Base-by-base conservation (phyloP, 2,113 vertebrate genomes). In the Mustela nigripes region DNA sequence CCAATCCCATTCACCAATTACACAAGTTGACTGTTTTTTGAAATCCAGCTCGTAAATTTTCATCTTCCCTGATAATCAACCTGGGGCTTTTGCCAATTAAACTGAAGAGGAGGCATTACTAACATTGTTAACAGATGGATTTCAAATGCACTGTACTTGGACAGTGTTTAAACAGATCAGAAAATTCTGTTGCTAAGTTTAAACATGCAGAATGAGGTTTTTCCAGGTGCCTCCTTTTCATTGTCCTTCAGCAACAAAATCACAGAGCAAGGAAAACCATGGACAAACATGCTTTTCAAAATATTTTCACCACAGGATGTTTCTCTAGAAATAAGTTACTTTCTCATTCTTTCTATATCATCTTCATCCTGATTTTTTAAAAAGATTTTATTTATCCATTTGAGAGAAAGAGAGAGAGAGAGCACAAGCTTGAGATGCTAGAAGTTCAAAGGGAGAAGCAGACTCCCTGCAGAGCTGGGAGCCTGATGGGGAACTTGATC, bases 181-280 rank as follows among this genome's bases (percentile, higher is more conserved):
- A 58, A 62, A 50, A 96, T 39, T 48, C 67, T 36, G 24, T 63
- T 31, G 83, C 88, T 73, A 45, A 95, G 56, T 87, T 97, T 63
- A 92, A 80, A 79, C 67, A 73, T 1, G 4, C 45, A 94, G 65
- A 33, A 6, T 22, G 31, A 45, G 39, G 39, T 36, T 53, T n/a
- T 53, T 18, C 19, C 11, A 92, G 87, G 39, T 83, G 73, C 74
- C 45, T n/a, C 31, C 15, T 53, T 76, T 36, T 50, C 65, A 78
- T n/a, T 33, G 60, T 80, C 69, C 73, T 91, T 45, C 73, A 76
- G 81, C 83, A 67, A 26, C 36, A 33, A n/a, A 67, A 26, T 81
- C 58, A n/a, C 19, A 26, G 33, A 8, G 21, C 56, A 21, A 76
- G 71, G 48, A 39, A 71, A 71, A 45, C 56, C 50, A 14, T 5